Evolutionary conservation across 2,797 vertebrate species (phyloP).

Genomic region (Danio aesculapii): DNA sequence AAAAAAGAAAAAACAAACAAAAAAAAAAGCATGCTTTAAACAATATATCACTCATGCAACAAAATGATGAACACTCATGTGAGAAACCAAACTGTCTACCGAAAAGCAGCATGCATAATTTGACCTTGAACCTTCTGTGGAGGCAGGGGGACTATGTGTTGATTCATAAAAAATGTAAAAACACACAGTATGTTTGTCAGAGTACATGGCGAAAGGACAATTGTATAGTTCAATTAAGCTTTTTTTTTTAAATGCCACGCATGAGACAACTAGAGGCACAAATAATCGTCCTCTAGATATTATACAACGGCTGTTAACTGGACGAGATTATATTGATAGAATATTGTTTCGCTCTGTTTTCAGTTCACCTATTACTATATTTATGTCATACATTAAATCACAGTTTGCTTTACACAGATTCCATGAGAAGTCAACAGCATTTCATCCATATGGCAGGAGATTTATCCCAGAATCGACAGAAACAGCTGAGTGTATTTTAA

Average conservation of each 20-base stretch:
- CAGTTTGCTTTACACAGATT: slow-evolving; percentile 66
- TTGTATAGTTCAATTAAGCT: not conserved
- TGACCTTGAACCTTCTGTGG: not conserved
- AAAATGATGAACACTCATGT: too few species aligned
- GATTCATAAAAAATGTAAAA: not conserved
- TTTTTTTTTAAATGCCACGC: not conserved
- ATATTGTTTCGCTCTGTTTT: slow-evolving; percentile 55
- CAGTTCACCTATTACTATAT: slow-evolving; percentile 62
- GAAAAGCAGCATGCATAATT: slow-evolving; percentile 20
- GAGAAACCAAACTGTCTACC: not conserved
- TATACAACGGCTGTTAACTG: slow-evolving; percentile 51
- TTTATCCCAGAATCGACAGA: slow-evolving; percentile 48
- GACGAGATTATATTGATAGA: slow-evolving; percentile 66
- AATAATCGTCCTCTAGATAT: not conserved
- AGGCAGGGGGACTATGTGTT: not conserved
- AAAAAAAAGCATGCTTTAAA: slow-evolving; percentile 12
- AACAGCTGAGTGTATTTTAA: slow-evolving; percentile 50
- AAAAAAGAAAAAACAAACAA: not conserved
- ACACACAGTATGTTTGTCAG: not conserved
- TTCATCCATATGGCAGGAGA: slow-evolving; percentile 74
- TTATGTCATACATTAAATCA: slow-evolving; percentile 74
- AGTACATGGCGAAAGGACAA: not conserved
- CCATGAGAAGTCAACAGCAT: slow-evolving; percentile 63
- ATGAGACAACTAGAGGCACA: not conserved
- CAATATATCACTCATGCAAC: not conserved